Evolutionary conservation across 2,888 invertebrate genomes (phyloP).

Genomic region (Xanthorhoe designata): DNA sequence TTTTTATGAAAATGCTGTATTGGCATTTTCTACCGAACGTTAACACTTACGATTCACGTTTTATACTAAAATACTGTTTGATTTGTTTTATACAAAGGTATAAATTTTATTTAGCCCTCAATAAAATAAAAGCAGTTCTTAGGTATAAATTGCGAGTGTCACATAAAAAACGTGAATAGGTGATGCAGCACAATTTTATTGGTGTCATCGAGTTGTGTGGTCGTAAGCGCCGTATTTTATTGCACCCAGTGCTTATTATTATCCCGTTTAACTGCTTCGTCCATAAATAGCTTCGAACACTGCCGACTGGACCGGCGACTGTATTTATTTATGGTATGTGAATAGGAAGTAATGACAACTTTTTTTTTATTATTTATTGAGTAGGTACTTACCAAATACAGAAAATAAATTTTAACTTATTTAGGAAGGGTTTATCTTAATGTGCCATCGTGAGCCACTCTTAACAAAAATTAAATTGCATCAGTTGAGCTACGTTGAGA

Average conservation of each 20-base stretch:
- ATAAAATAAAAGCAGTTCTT: constrained; percentile 63
- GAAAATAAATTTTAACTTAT: no score
- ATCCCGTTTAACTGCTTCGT: constrained; percentile 57
- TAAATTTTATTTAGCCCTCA: constrained; percentile 37
- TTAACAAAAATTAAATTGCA: no score
- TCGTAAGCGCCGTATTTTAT: constrained; percentile 67
- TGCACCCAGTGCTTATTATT: constrained; percentile 66
- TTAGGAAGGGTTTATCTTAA: no score
- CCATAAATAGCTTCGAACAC: constrained; percentile 35
- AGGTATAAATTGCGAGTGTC: constrained; percentile 62
- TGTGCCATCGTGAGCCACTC: no score
- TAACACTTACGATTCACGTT: not conserved
- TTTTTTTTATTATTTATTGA: no score
- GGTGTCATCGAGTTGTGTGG: constrained; percentile 66
- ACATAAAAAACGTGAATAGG: constrained; percentile 60
- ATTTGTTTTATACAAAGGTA: constrained; percentile 6
- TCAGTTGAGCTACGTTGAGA: no score
- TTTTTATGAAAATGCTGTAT: not conserved
- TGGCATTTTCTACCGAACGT: not conserved
- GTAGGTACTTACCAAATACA: no score
- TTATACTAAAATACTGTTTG: not conserved
- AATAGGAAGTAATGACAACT: not conserved
- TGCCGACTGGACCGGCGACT: constrained; percentile 24
- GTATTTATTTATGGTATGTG: constrained; percentile 1
- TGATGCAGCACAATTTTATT: constrained; percentile 64